Evolutionary conservation across 2,113 vertebrate genomes (phyloP).

Genomic region (Bothrops jararaca): DNA sequence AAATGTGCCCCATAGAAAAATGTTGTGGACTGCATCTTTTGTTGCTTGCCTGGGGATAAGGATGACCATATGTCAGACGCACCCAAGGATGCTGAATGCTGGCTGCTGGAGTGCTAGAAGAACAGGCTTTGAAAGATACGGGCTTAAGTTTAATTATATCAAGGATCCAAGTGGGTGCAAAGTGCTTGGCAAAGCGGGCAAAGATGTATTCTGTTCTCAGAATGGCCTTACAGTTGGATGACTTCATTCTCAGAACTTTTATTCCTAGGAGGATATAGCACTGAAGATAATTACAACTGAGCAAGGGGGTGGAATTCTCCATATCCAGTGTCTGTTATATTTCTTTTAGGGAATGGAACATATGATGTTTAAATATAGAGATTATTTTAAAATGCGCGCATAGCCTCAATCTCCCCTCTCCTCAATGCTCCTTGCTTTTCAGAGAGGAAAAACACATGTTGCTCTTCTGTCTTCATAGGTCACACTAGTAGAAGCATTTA

Average conservation of each 20-base stretch:
- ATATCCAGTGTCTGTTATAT: background rate
- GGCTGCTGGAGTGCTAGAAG: background rate
- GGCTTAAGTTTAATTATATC: background rate
- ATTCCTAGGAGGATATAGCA: background rate
- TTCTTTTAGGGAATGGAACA: background rate
- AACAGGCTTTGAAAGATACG: background rate
- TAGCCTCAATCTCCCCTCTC: background rate
- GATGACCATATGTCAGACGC: background rate
- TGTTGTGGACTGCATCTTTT: constrained; percentile 31
- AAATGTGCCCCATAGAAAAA: constrained; percentile 17
- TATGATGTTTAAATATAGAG: background rate
- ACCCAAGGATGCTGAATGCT: constrained; percentile 24
- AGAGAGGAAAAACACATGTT: background rate
- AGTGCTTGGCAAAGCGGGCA: background rate
- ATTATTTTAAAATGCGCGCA: background rate
- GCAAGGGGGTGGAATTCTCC: background rate
- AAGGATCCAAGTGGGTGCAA: constrained; percentile 20
- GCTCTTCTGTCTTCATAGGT: background rate
- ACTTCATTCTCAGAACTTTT: background rate
- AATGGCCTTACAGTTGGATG: background rate
- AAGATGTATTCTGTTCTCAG: background rate
- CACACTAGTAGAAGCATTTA: background rate
- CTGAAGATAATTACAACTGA: background rate
- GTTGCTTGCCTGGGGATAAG: constrained; percentile 18
- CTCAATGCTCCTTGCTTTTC: background rate